phyloP scores from a whole-genome alignment of 2,797 vertebrate genomes.

The Ciconia nigra region DNA sequence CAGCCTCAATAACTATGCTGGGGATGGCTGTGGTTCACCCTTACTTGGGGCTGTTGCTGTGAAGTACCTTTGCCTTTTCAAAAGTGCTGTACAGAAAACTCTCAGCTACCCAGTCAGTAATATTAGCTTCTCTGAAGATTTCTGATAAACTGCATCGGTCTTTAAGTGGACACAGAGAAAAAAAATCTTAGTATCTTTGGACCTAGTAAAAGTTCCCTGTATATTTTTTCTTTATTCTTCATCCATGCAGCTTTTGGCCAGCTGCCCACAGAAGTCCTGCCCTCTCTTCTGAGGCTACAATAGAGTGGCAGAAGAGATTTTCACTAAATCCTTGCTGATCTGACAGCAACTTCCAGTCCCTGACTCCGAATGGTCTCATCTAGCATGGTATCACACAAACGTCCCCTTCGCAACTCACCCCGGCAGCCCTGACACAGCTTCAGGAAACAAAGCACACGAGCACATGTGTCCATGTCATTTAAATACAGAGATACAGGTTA shows the following conservation, averaged over 20 bases:
- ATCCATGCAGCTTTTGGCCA: not conserved
- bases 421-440: not conserved
- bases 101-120: not conserved
- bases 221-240: not conserved
- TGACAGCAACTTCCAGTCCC: not conserved
- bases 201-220: not conserved
- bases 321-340: not conserved
- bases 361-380: not conserved
- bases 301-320: not conserved
- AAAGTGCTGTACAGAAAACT: not conserved
- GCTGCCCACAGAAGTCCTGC: not conserved
- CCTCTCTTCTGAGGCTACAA: not conserved
- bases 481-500: not conserved
- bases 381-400: rapidly evolving
- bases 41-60: not conserved
- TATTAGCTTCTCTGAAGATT: not conserved
- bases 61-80: not conserved
- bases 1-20: not conserved
- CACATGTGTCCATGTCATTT: not conserved
- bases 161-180: not conserved
- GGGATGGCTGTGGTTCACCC: not conserved
- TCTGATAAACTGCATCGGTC: not conserved
- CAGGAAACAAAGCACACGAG: not conserved
- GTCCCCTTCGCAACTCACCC: not conserved
- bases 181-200: not conserved